Evolutionary conservation across 1,140 invertebrate genomes (phyloP), one percentile per base, ranked within the genome.

Genomic region (Drosophila pectinifera): DNA sequence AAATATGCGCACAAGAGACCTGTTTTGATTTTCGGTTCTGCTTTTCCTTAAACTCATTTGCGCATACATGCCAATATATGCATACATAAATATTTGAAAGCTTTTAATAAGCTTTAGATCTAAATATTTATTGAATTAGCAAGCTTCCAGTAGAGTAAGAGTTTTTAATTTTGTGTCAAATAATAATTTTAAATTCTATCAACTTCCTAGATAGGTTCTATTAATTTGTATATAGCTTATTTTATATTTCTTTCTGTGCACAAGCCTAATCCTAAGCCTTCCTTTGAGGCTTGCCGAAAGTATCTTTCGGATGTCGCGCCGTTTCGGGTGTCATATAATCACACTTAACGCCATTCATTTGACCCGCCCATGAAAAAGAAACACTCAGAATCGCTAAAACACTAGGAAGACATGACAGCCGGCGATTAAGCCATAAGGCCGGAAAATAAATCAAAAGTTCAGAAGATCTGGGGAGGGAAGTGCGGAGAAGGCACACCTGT

Each of bases 401-500:
- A 77, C 28, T 39, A 61, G 45, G 45, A 53, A 64, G 78, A 88
- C 84, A 86, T 83, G 84, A 89, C 79, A 86, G 72, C 42, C 11
- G 41, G 63, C 75, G 83, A 89, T 88, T 88, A 89, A 78, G 63
- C 51, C 46, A 80, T 88, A 62, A 68, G 48, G 61, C 54, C 46
- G 11, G 28, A 45, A 61, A 63, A 74, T 73, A 73, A 73, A 63
- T 73, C 69, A 54, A 75, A 42, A 79, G 73, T 78, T 85, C 81
- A 80, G 68, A 78, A 63, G 73, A 61, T 75, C 42, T n/a, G 58
- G 20, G 26, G 48, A 51, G 28, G 48, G 39, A 36, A 28, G 26
- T 28, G 34, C 41, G 51, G 56, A 64, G 46, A 31, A 43, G 70
- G 39, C 62, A 78, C 80, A 82, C 83, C 83, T 86, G 83, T 81